Percentiles rank a stretch among this genome's conserved stretches.
phyloP scores from a whole-genome alignment of 37 sponge, comb jelly and placozoan genomes.

The Lycopodina hypogea region DNA sequence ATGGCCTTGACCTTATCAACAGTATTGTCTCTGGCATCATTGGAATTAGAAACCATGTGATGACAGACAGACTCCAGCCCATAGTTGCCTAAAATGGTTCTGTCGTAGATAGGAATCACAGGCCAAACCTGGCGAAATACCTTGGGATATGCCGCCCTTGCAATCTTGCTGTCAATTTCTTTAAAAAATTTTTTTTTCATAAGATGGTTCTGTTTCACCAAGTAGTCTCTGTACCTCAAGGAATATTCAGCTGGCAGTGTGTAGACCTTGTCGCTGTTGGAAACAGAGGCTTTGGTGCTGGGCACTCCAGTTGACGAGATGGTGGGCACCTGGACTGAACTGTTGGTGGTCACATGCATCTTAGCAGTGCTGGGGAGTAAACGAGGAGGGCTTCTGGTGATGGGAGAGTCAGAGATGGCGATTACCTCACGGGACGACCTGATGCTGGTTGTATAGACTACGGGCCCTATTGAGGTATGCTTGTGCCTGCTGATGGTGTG shows the following conservation, averaged over 20 bases:
- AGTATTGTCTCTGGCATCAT: conserved; percentile 8
- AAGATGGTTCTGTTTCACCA: conserved; percentile 18
- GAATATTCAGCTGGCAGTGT: conserved; percentile 36
- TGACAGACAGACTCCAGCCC: conserved; percentile 68
- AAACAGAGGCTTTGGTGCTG: not conserved
- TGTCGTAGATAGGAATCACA: conserved; percentile 70
- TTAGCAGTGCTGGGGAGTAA: conserved; percentile 24
- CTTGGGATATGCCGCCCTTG: conserved; percentile 63
- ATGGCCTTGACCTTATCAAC: conserved; percentile 55
- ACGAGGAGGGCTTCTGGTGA: conserved; percentile 35
- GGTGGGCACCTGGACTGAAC: conserved; percentile 27
- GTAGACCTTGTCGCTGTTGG: not conserved
- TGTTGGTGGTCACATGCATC: not conserved
- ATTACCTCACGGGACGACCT: conserved; percentile 11
- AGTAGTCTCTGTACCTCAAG: conserved; percentile 45
- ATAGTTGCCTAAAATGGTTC: conserved; percentile 55
- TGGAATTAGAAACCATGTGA: conserved; percentile 44
- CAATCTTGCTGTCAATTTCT: conserved; percentile 68
- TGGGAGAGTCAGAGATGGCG: conserved; percentile 22
- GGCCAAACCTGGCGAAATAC: conserved; percentile 91
- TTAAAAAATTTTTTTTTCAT: conserved; percentile 40
- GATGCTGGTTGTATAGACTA: not conserved
- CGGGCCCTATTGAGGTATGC: conserved; percentile 2
- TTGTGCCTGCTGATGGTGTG: not conserved
- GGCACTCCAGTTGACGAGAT: conserved; percentile 18